Base-by-base conservation (phyloP, 2,797 vertebrate species). In the Lacerta agilis region DNA sequence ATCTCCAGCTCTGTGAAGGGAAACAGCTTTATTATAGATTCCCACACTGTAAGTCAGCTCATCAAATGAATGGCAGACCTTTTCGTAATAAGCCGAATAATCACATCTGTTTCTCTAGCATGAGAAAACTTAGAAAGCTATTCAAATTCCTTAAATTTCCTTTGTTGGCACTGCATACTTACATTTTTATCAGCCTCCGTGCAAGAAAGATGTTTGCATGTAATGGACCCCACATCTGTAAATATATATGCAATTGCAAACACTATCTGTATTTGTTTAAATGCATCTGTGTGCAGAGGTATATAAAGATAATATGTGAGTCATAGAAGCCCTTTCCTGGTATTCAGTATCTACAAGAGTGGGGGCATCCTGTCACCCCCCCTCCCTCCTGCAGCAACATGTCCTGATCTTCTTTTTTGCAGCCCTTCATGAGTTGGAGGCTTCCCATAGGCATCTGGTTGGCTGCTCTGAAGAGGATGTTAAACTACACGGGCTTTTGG, bases 31-130 rank as follows among this genome's bases (percentile, higher is more conserved):
- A 94, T 96, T 91, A 92, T 94, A 95, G 94, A 95, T 97, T 97
- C 97, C 96, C 97, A 97, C 96, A 96, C 95, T 95, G 94, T 96
- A 94, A 92, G 95, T 97, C 96, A 97, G 93, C 95, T 96, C 96
- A 96, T 96, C 96, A 95, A 96, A 95, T 93, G 95, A 93, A 87
- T 64, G 91, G 95, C 89, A 61, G 92, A 92, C 90, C 89, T 38
- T 93, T 89, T 95, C 61, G 84, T 94, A 96, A 95, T 91, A 91
- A 95, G 95, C 88, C 86, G 94, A 96, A 94, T 93, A 94, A 93
- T 95, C 94, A 94, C 95, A 95, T 96, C 95, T 95, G 94, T 93
- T 96, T 94, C 90, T 96, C 91, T 94, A 96, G 92, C 93, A 94
- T 96, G 96, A 95, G 95, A 93, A 96, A 93, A 92, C 92, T 95